A percentile compares a stretch with the other conserved stretches of the same genome.
Conservation (phyloP, 2,888 invertebrate species). For the Oscheius sp. region DNA sequence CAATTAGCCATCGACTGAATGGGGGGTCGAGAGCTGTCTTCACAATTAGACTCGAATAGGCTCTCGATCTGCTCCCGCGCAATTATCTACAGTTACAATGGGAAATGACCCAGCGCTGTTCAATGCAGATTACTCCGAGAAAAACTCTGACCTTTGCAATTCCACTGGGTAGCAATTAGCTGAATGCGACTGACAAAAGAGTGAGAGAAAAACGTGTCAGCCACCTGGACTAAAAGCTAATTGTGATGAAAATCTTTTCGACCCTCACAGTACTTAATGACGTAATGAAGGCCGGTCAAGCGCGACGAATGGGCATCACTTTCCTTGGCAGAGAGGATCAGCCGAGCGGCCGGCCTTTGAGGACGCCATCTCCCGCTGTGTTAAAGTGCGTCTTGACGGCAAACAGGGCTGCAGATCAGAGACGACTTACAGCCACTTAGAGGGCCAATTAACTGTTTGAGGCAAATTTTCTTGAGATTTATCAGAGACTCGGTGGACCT, state of each 20-base stretch:
- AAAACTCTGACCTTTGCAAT: no score
- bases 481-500: no score
- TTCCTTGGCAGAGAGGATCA: background rate
- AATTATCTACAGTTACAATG: background rate
- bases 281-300: slow-evolving; percentile 2
- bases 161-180: no score
- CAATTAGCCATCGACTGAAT: slow-evolving; percentile 13
- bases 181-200: no score
- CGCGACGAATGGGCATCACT: slow-evolving; percentile 2
- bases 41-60: slow-evolving; percentile 13
- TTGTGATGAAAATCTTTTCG: background rate
- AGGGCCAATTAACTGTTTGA: no score
- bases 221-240: background rate
- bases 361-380: background rate
- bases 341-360: background rate
- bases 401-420: no score
- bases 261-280: background rate
- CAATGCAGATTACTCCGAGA: no score
- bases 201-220: background rate
- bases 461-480: no score
- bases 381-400: slow-evolving; percentile 2
- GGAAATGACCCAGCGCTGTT: background rate
- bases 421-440: no score
- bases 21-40: slow-evolving; percentile 20
- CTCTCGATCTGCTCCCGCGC: background rate